These are phyloP conservation scores for Lumbricus terrestris DNA, from an alignment of 2,888 invertebrate genomes.

Conservation along the genomic window DNA sequence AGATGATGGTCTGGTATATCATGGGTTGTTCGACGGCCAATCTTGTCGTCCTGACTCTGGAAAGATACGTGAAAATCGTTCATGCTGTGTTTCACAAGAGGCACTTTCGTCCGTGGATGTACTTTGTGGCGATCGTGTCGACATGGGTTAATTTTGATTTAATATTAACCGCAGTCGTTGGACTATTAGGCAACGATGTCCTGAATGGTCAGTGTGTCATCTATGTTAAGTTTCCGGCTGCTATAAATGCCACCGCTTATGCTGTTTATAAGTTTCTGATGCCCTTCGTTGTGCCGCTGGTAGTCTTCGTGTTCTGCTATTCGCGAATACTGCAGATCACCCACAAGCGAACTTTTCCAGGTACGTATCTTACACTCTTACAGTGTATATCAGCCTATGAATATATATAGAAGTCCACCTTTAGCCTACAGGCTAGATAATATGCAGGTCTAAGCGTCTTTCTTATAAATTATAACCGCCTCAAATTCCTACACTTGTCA, in stretches of 20 bases:
- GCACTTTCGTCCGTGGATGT: neutral
- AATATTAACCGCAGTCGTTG: neutral
- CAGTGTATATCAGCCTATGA: neutral
- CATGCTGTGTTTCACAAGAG: neutral
- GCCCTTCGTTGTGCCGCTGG: constrained; percentile 20
- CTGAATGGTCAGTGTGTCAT: neutral
- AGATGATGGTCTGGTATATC: neutral
- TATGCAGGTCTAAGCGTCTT: no score
- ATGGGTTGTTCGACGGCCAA: neutral
- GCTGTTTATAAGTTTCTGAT: neutral
- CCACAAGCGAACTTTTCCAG: neutral
- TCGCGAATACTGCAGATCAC: neutral
- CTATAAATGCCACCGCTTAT: neutral
- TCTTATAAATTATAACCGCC: no score
- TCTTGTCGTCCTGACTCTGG: constrained; percentile 11
- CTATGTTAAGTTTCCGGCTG: neutral
- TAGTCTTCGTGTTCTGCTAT: constrained; percentile 17
- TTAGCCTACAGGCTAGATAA: no score
- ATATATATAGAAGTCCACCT: no score
- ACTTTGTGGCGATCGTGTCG: neutral
- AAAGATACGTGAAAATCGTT: constrained; percentile 8
- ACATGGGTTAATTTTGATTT: neutral
- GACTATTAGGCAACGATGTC: neutral
- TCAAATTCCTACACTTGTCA: no score
- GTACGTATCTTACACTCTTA: neutral